Evolutionary conservation across 1,140 invertebrate genomes (phyloP), one percentile per base, ranked within the genome.

Genomic region (Carposina sasakii): DNA sequence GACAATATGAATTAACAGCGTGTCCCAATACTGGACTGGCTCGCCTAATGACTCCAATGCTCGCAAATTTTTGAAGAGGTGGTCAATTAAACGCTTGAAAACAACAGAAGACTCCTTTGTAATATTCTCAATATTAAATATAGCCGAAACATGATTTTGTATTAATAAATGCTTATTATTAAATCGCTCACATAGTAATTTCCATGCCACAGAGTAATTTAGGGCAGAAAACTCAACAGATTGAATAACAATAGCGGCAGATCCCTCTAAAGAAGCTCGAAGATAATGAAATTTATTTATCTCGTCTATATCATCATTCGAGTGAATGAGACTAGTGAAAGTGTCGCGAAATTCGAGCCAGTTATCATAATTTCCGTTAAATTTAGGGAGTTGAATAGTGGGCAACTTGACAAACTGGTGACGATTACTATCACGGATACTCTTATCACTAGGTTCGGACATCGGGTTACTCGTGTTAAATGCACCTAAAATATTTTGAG

Each of bases 321-420:
- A 2, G 21, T 44, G 26, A 16, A 44, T 44, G 9, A 44, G 21
- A 2, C 26, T 31, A n/a, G 33, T 5, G 21, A 31, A 44, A 44
- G 21, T 44, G 6, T 44, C 42, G 19, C 33, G 30, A 9, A 33
- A 44, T 44, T 42, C 40, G 4, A 42, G n/a, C 40, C 40, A 42
- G 28, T 42, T 42, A 13, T 42, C n/a, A 20, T 10, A 44, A 24
- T 16, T 24, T 2, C 40, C 40, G 24, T 16, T 24, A 17, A 42
- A 42, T 22, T 42, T 22, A 2, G 42, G 28, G 19, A 44, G 4
- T 20, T 44, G 30, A 2, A 44, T 44, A 17, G 12, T 44, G 3
- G 42, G 42, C 19, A 44, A 31, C 1, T 17, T 2, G 2, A 44
- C 42, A 16, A 1, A 2, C n/a, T 12, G 30, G 19, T 31, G 26